phyloP scores from a whole-genome alignment of 2,888 invertebrate species.

The Euphydryas editha region DNA sequence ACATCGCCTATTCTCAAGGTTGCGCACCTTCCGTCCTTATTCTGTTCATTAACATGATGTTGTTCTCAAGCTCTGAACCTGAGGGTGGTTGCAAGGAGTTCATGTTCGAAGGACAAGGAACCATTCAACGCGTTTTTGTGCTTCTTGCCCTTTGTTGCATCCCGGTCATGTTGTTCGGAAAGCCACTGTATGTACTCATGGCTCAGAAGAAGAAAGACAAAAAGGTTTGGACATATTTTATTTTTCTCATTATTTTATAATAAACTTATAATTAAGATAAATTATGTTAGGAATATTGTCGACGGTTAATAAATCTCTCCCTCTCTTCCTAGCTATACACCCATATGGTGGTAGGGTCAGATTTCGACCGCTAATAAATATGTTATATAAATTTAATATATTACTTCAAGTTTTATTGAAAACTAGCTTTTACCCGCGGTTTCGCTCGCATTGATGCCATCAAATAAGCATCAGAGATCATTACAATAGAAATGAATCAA shows the following conservation, averaged over 20 bases:
- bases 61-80: slow-evolving; percentile 87
- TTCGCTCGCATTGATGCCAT: no score
- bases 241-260: neutral
- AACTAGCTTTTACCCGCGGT: no score
- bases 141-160: slow-evolving; percentile 92
- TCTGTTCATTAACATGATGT: slow-evolving; percentile 99
- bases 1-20: slow-evolving; percentile 65
- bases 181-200: slow-evolving; percentile 90
- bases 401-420: no score
- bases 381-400: no score
- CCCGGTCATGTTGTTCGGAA: slow-evolving; percentile 96
- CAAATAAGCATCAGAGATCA: no score
- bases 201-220: slow-evolving; percentile 65
- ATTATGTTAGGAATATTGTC: no score
- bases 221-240: slow-evolving; percentile 55
- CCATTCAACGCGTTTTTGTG: slow-evolving; percentile 90
- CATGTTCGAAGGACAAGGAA: slow-evolving; percentile 89
- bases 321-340: no score
- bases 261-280: no score
- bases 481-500: no score
- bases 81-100: slow-evolving; percentile 80
- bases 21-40: slow-evolving; percentile 99
- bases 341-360: no score
- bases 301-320: neutral
- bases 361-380: no score